Percentiles rank a stretch among this genome's conserved stretches.
These are phyloP conservation scores for Pelagia noctiluca DNA, from an alignment of 30 jellyfish, hydroid and myxozoan genomes.

Conservation along the genomic window DNA sequence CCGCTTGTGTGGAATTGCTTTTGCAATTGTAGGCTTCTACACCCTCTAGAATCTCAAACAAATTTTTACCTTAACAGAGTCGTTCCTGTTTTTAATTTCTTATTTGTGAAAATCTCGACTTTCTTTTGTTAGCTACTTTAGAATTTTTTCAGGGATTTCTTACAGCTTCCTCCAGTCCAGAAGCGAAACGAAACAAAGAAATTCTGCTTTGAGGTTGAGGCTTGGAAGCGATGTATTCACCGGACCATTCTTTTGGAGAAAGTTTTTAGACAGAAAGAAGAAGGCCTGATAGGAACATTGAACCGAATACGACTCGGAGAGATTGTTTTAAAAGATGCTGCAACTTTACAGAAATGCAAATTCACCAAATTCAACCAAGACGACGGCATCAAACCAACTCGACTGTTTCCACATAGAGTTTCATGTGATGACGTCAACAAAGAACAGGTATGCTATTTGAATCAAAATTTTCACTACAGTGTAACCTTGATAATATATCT, in stretches of 20 bases:
- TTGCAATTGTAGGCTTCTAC: too few species aligned
- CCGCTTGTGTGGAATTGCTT: too few species aligned
- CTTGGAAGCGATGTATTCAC: conserved; percentile 68
- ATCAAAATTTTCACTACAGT: too few species aligned
- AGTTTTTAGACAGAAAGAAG: conserved; percentile 77
- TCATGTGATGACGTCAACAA: conserved; percentile 68
- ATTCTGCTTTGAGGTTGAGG: conserved; percentile 75
- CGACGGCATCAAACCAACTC: conserved; percentile 76
- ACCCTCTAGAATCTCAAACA: too few species aligned
- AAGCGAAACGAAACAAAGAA: neutral
- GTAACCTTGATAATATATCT: too few species aligned
- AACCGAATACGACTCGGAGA: conserved; percentile 74
- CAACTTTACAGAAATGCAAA: conserved; percentile 55
- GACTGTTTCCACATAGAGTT: conserved; percentile 67
- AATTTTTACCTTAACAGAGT: too few species aligned
- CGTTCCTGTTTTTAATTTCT: too few species aligned
- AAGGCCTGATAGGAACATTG: conserved; percentile 56
- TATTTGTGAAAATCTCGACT: too few species aligned
- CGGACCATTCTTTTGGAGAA: conserved; percentile 58
- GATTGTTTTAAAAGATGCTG: conserved; percentile 48
- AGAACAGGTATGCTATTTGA: conserved; percentile 60
- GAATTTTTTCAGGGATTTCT: conserved; percentile 67
- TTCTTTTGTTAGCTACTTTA: too few species aligned
- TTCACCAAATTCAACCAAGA: conserved; percentile 33
- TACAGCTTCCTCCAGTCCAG: conserved; percentile 88